Evolutionary conservation across 2,888 invertebrate species (phyloP).

Genomic region (Coleophora deauratella): DNA sequence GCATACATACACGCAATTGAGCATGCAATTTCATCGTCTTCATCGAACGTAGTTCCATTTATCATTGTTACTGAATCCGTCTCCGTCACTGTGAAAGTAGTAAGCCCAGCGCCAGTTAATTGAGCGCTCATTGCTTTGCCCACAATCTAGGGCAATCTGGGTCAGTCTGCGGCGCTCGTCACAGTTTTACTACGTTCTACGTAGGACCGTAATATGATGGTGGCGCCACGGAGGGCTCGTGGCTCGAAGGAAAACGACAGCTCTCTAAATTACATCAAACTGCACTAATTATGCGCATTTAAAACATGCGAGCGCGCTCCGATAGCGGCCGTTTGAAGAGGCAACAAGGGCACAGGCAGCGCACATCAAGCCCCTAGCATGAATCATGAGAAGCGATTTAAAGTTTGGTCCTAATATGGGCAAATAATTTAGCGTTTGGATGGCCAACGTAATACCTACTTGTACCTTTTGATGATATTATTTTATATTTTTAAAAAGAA

Average conservation of each 20-base stretch:
- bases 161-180: slow-evolving; percentile 11
- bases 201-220: slow-evolving; percentile 1
- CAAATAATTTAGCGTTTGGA: neutral
- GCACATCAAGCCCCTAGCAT: neutral
- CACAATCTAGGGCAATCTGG: slow-evolving; percentile 13
- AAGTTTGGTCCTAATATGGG: neutral
- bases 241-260: slow-evolving; percentile 11
- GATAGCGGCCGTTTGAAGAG: slow-evolving; percentile 4
- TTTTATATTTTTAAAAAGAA: too few species aligned
- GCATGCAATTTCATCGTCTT: too few species aligned
- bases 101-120: slow-evolving; percentile 10
- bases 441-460: neutral
- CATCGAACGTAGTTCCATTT: neutral
- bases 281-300: slow-evolving; percentile 15
- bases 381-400: neutral
- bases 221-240: slow-evolving; percentile 6
- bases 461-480: neutral
- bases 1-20: too few species aligned
- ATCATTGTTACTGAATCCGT: neutral
- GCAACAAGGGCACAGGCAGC: neutral
- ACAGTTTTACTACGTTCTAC: neutral
- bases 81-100: slow-evolving; percentile 6
- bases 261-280: slow-evolving; percentile 10
- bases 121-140: slow-evolving; percentile 9
- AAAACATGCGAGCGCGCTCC: slow-evolving; percentile 11